These are phyloP conservation scores for Philonicus albiceps DNA, from an alignment of 2,888 invertebrate genomes.

Conservation along the genomic window DNA sequence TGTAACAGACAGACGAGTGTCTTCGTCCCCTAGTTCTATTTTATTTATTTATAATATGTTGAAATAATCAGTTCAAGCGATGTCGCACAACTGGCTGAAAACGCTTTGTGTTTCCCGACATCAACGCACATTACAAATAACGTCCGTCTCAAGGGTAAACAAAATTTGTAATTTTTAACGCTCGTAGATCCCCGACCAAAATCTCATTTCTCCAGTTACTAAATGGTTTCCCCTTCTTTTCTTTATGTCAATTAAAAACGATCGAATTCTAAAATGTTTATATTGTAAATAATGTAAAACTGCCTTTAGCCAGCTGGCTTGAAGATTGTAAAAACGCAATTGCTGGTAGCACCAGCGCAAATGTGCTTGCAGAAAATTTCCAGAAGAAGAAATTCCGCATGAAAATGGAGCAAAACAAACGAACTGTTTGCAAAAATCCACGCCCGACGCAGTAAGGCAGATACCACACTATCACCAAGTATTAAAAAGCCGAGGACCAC, in stretches of 20 bases:
- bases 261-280: not conserved
- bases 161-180: too few species aligned
- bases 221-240: not conserved
- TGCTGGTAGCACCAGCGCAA: not conserved
- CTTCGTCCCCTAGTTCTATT: too few species aligned
- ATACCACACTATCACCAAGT: not conserved
- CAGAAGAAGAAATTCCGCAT: not conserved
- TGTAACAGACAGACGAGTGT: too few species aligned
- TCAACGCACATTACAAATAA: too few species aligned
- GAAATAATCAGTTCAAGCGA: too few species aligned
- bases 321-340: not conserved
- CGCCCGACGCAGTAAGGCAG: not conserved
- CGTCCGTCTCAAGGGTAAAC: too few species aligned
- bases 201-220: not conserved
- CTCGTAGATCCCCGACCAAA: too few species aligned
- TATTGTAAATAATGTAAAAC: not conserved
- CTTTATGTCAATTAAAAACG: not conserved
- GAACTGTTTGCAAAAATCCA: not conserved
- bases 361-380: not conserved
- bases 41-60: too few species aligned
- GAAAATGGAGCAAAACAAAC: not conserved
- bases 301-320: not conserved
- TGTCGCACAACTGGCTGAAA: too few species aligned
- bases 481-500: not conserved
- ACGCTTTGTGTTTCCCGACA: too few species aligned